Conservation (phyloP, 2,113 vertebrate genomes). For the Salvelinus fontinalis region DNA sequence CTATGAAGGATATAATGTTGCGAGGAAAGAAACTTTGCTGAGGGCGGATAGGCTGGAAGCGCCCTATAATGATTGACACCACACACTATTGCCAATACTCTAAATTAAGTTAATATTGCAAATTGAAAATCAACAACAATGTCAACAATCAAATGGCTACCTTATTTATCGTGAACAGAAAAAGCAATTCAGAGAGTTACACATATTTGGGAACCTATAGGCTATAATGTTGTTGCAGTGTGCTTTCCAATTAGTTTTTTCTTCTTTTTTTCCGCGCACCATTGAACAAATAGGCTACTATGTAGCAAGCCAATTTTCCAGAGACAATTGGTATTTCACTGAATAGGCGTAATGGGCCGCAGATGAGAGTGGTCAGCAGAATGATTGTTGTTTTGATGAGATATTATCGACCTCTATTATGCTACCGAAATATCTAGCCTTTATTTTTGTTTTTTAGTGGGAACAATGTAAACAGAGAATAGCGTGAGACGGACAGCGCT, state of each 20-base stretch:
- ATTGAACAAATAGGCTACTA: constrained; percentile 3
- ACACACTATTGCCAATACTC: no score
- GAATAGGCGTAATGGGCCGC: not conserved
- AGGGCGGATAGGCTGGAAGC: not conserved
- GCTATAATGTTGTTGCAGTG: not conserved
- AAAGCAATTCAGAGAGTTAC: no score
- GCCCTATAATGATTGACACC: no score
- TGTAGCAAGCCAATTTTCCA: not conserved
- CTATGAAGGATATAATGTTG: not conserved
- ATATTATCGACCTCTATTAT: not conserved
- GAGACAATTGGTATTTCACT: not conserved
- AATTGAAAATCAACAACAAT: no score
- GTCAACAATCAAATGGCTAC: no score
- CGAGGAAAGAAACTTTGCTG: not conserved
- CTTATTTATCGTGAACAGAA: no score
- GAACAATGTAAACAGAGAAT: not conserved
- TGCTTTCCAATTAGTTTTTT: not conserved
- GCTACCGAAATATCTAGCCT: not conserved
- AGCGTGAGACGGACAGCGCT: not conserved
- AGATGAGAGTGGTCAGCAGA: not conserved
- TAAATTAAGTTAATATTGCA: no score
- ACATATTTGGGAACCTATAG: not conserved
- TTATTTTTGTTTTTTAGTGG: not conserved
- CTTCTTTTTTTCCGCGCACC: not conserved
- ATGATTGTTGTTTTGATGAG: not conserved